Percentiles rank a stretch among this genome's conserved stretches.
Evolutionary conservation across 64 coral and sea anemone species (phyloP).

Genomic region (Stylophora pistillata): DNA sequence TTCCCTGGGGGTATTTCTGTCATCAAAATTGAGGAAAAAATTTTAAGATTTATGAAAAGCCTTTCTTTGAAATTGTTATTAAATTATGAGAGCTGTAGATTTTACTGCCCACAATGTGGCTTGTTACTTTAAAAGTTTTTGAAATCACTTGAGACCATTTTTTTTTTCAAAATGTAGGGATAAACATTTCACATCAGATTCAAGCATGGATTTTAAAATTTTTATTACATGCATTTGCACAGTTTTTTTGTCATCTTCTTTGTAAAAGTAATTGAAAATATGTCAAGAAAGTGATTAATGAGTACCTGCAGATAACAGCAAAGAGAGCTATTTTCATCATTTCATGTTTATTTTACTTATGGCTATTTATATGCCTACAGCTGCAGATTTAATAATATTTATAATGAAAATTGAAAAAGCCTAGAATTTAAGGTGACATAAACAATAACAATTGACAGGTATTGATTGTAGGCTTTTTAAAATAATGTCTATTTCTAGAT

Average conservation of each 20-base stretch:
- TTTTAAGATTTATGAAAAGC: not conserved
- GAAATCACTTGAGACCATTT: not conserved
- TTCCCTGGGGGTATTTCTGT: not conserved
- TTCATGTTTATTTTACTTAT: not conserved
- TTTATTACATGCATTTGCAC: not conserved
- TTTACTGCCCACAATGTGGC: not conserved
- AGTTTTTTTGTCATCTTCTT: too few relatives aligned
- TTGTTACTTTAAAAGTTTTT: not conserved
- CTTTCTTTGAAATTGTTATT: not conserved
- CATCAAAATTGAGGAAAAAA: not conserved
- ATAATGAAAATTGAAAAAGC: not conserved
- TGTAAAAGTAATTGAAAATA: not conserved
- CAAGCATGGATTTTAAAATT: not conserved
- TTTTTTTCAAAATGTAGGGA: not conserved
- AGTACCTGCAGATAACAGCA: not conserved
- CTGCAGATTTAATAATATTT: not conserved
- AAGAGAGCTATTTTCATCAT: not conserved
- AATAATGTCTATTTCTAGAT: not conserved
- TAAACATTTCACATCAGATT: not conserved
- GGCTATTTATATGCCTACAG: not conserved
- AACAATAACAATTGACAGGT: slow-evolving; percentile 1
- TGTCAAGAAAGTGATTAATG: not conserved
- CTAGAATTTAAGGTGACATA: not conserved
- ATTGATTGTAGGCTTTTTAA: not conserved
- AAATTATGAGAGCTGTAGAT: not conserved